Conservation (phyloP, 2,888 invertebrate species). For the Calliphora vomitoria region DNA sequence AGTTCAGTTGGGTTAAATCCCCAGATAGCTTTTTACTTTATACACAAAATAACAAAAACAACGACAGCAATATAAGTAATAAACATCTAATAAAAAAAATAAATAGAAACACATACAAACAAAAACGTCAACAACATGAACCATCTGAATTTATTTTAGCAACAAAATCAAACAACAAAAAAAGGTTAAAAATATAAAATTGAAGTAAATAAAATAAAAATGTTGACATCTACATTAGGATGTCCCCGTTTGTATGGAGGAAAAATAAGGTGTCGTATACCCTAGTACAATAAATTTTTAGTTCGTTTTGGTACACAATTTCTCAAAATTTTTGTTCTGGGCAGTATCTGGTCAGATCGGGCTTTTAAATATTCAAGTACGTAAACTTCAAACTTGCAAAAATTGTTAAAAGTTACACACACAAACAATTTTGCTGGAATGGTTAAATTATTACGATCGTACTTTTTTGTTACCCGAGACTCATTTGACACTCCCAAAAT, state of each 20-base stretch:
- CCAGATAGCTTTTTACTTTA: conserved; percentile 63
- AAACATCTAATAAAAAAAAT: conserved; percentile 32
- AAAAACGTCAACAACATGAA: conserved; percentile 63
- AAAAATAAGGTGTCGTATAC: too few species aligned
- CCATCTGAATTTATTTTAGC: conserved; percentile 70
- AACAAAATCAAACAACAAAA: conserved; percentile 80
- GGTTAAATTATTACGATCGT: too few species aligned
- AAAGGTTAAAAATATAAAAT: conserved; percentile 74
- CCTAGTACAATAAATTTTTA: too few species aligned
- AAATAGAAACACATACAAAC: conserved; percentile 12
- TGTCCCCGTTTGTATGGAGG: neutral
- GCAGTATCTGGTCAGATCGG: too few species aligned
- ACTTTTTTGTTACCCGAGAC: too few species aligned
- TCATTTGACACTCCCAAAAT: too few species aligned
- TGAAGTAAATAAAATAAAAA: conserved; percentile 45
- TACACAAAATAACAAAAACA: conserved; percentile 37
- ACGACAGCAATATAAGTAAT: conserved; percentile 28
- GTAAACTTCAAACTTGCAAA: too few species aligned
- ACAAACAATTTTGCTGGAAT: too few species aligned
- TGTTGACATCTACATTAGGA: neutral
- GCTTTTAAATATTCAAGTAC: too few species aligned
- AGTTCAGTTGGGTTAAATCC: conserved; percentile 69
- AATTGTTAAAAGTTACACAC: too few species aligned
- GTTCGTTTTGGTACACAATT: too few species aligned
- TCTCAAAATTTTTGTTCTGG: too few species aligned